Evolutionary conservation across 2,888 invertebrate species (phyloP).

Genomic region (Torymus texanus): DNA sequence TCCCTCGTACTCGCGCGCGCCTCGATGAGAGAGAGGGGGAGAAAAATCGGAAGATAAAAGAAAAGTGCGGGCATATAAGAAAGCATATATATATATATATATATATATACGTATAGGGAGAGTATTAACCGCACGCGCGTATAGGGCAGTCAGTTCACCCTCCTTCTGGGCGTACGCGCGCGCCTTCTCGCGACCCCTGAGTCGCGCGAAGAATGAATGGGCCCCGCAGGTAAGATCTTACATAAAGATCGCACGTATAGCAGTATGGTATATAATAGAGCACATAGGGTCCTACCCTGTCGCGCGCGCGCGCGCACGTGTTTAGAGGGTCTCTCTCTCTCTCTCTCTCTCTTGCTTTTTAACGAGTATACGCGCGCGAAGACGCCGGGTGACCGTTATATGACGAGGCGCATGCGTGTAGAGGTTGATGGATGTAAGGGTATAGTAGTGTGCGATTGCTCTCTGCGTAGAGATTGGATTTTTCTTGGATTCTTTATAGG

Average conservation of each 20-base stretch:
- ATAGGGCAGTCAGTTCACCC: too few relatives aligned
- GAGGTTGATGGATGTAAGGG: too few relatives aligned
- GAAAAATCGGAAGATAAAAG: conserved; percentile 31
- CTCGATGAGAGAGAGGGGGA: not conserved
- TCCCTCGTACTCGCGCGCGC: not conserved
- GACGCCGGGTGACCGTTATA: too few relatives aligned
- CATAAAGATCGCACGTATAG: conserved; percentile 68
- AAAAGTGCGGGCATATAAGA: conserved; percentile 17
- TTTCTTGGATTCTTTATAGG: too few relatives aligned
- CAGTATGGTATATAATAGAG: conserved; percentile 15
- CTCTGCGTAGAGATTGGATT: too few relatives aligned
- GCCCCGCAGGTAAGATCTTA: conserved; percentile 69
- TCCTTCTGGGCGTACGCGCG: conserved; percentile 70
- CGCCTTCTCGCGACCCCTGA: conserved; percentile 58
- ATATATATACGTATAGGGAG: conserved; percentile 44
- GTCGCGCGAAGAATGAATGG: too few relatives aligned
- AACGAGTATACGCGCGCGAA: too few relatives aligned
- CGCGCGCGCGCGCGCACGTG: not conserved
- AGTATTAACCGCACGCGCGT: conserved; percentile 69
- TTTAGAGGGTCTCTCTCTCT: too few relatives aligned
- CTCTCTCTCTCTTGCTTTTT: too few relatives aligned
- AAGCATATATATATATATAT: not conserved
- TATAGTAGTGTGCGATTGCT: too few relatives aligned
- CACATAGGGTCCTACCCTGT: conserved; percentile 10
- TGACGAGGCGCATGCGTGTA: too few relatives aligned